Evolutionary conservation across 92 coral and sea anemone genomes (phyloP), one percentile per base, ranked within the genome.

Genomic region (Micromussa lordhowensis): DNA sequence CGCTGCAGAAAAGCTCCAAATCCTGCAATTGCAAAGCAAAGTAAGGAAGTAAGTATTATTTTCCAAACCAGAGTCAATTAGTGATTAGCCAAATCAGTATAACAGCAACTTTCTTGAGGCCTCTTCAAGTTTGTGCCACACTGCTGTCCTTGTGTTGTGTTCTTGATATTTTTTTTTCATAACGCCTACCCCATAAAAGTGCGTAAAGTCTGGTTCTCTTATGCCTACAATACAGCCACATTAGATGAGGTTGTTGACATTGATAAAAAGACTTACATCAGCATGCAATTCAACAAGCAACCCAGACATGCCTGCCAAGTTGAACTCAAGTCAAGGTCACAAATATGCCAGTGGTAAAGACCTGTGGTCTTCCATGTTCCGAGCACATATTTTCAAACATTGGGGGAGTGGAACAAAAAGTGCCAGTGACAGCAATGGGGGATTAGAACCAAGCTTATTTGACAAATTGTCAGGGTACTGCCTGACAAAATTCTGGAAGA

Each of bases 1-100:
- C 97, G 30, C 75, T 79, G 48, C 93, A 93, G 26, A 96, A 82
- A 75, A 92, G 91, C 68, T 72, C 81, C 24, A 96, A 81, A 89
- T 96, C 99, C 99, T 96, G 82, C 22, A 36, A 55, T 83, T 54
- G 55, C 63, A 30, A 82, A 72, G 26, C 22, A 17, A 28, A 69
- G 10, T 21, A 38, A 2, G 24, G 26, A 0, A 5, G n/a, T n/a
- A n/a, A n/a, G n/a, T n/a, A 24, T 40, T 24, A 61, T 5, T 61
- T 22, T 29, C 26, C 14, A 61, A 61, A 61, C 13, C 68, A 55
- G 51, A 16, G 61, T 61, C 1, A 61, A 18, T 59, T 59, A 3
- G 0, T 59, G 66, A 58, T 58, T 17, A 58, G 64, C 22, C 24
- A 19, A 18, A 18, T 22, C 64, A 58, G 22, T 16, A 2, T 18